Evolutionary conservation across 2,113 vertebrate species (phyloP).

Genomic region (Urocynchramus pylzowi): DNA sequence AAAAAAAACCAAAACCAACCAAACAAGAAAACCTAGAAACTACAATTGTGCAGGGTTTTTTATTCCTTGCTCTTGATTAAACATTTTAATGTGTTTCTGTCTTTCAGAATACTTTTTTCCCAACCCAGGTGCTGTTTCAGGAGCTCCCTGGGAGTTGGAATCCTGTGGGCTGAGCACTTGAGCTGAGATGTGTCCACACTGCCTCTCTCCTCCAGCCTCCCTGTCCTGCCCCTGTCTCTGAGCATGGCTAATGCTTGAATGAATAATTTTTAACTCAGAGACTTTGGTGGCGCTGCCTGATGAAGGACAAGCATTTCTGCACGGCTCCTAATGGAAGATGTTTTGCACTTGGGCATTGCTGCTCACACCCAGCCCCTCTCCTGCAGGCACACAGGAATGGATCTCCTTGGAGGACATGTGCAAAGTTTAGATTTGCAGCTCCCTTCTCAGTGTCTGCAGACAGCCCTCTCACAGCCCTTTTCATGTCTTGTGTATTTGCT

Average conservation of each 20-base stretch:
- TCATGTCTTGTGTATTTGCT: neutral
- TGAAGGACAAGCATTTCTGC: neutral
- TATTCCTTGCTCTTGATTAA: neutral
- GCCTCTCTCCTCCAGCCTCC: neutral
- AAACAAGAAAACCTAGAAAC: no score
- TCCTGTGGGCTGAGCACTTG: accelerated
- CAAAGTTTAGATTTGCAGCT: neutral
- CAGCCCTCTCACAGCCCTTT: neutral
- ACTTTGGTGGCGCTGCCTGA: neutral
- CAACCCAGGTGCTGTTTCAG: neutral
- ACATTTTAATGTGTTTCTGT: neutral
- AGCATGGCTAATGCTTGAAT: neutral
- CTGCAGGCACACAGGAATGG: neutral
- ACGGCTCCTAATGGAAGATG: neutral
- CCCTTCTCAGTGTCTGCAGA: neutral
- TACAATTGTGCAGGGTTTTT: neutral
- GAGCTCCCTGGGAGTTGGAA: neutral
- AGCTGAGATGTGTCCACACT: neutral
- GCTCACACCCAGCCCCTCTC: no score
- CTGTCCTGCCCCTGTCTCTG: neutral
- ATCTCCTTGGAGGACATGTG: neutral
- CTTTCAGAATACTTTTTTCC: neutral
- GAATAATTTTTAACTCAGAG: neutral
- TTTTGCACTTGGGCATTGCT: neutral
- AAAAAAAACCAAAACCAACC: no score